Base-by-base conservation (phyloP, 2,888 invertebrate species). In the Balanococcus diminutus region DNA sequence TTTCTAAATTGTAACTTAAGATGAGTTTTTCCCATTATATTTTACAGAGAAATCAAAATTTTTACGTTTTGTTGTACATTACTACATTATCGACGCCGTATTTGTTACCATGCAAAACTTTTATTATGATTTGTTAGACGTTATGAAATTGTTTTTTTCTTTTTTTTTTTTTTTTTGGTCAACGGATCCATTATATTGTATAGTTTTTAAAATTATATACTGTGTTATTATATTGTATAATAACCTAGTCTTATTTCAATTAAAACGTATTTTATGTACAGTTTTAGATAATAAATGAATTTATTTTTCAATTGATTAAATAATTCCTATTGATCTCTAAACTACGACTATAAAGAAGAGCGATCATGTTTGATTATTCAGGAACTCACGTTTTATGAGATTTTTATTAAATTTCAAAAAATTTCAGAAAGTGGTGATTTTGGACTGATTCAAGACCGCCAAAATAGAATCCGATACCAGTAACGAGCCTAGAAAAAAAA, bases 201-300 rank as follows among this genome's bases (percentile, higher is more conserved):
- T 32, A 79, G 75, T 36, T 36, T 32, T 79, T 36, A 36, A 14
- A 28, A 19, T 36, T 28, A 32, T 36, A 32, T 36, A 79, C 75
- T 32, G 32, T 79, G 75, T 79, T 79, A 79, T 79, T 79, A 79
- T 79, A 79, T 79, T 79, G 75, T 79, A 79, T 79, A 16, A 79
- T 79, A 36, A 31, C 75, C 75, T 79, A 79, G 75, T 79, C 36
- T 79, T 79, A 79, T 79, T 32, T 79, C 32, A 79, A 79, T 79
- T 79, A 79, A n/a, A 31, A 79, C 36, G 28, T 79, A 79, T 79
- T 79, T 19, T 36, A 79, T 79, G 75, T 79, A 79, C 75, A 79
- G 75, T 79, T 79, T 79, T 79, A 79, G 75, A 79, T 79, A 19
- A 79, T 79, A 79, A 79, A 79, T 79, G 75, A n/a, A n/a, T 79